phyloP scores from a whole-genome alignment of 2,113 vertebrate species.

The Trogon surrucura region DNA sequence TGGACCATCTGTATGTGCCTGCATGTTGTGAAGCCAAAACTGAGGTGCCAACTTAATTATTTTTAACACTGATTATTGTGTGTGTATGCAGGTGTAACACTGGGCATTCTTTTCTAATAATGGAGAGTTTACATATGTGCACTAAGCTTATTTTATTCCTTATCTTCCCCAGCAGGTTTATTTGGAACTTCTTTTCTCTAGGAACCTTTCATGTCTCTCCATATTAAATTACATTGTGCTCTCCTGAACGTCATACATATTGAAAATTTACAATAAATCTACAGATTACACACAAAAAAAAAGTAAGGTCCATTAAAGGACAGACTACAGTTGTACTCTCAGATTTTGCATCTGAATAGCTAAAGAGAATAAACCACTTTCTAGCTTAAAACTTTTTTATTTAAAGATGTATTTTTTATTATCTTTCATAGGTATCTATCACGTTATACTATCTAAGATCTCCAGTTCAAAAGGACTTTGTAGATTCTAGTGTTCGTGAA shows the following conservation, averaged over 20 bases:
- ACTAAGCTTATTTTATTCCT: not conserved
- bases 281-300: not conserved
- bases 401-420: not conserved
- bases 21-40: not conserved
- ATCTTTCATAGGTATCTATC: not conserved
- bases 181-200: not conserved
- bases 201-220: conserved; percentile 9
- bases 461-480: not conserved
- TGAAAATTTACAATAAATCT: not conserved
- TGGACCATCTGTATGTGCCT: not conserved
- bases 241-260: not conserved
- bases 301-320: not conserved
- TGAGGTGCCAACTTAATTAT: not conserved
- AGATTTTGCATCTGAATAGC: not conserved
- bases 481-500: not conserved
- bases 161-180: not conserved
- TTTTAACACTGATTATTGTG: not conserved
- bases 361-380: not conserved
- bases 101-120: not conserved
- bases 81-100: not conserved
- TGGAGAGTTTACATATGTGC: not conserved
- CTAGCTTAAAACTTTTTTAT: not conserved
- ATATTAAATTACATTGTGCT: conserved; percentile 56
- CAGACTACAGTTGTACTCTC: not conserved
- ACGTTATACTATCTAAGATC: not conserved